Conservation (phyloP, 2,888 invertebrate genomes). For the Diplolepis rosae region DNA sequence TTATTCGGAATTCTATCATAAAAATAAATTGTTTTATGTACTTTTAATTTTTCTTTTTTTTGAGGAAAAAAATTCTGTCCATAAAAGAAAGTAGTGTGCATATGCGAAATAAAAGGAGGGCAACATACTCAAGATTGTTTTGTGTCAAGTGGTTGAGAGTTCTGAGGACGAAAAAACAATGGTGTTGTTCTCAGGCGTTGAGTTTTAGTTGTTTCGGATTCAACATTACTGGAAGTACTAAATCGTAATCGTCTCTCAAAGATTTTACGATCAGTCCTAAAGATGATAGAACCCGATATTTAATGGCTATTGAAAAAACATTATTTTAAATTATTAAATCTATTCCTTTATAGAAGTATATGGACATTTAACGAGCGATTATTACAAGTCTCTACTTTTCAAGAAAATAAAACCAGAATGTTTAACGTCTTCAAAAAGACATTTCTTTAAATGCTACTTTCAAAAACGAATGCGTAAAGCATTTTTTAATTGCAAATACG, state of each 20-base stretch:
- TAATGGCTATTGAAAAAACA: not conserved
- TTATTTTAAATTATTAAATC: not conserved
- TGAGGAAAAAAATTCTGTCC: too few species aligned
- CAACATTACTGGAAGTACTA: not conserved
- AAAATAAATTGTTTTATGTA: too few species aligned
- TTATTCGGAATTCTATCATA: too few species aligned
- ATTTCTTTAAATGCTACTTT: not conserved
- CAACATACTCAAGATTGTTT: not conserved
- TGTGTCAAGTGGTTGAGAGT: not conserved
- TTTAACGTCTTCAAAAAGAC: not conserved
- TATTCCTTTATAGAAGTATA: not conserved
- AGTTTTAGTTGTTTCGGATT: not conserved
- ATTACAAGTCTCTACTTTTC: not conserved
- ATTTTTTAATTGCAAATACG: too few species aligned
- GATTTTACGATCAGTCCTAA: constrained; percentile 9
- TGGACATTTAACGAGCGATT: not conserved
- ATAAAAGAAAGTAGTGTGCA: not conserved
- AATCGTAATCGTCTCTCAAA: not conserved
- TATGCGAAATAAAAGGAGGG: not conserved
- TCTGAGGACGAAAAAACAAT: not conserved
- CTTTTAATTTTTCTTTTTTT: too few species aligned
- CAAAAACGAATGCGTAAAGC: not conserved
- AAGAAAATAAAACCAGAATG: not conserved
- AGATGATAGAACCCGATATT: not conserved
- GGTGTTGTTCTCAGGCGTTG: not conserved